Evolutionary conservation across 2,113 vertebrate species (phyloP), one percentile per base, ranked within the genome.

Genomic region (Struthio camelus): DNA sequence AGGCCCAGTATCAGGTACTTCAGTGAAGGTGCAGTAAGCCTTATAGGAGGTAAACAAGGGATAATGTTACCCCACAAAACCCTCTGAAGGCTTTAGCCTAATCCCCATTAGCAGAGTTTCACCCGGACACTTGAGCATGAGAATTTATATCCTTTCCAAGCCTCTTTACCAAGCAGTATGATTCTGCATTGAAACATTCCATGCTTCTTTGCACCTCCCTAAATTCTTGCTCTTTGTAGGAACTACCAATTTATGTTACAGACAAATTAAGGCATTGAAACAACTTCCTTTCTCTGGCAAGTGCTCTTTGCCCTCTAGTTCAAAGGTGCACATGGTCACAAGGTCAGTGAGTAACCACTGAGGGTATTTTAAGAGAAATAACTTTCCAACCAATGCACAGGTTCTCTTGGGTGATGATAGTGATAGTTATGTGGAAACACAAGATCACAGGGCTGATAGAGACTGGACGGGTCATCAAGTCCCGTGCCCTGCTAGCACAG

Each of bases 371-470:
- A 54, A 30, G 44, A 80, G 76, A 51, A 87, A 64, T 53, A 80
- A 8, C 38, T 30, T 89, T 19, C 65, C 59, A 90, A 64, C 2
- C 79, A 71, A 58, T 1, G 58, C 27, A 25, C 25, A 13, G 53
- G 75, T 86, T 25, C 58, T 70, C 10, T 16, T 34, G 71, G 54
- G 18, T 54, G 44, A 80, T 14, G 76, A 77, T 0, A 82, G 42
- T 0, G 0, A 38, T 0, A 4, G 51, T 53, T 25, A 1, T 0
- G 6, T 38, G 53, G 83, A 44, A 72, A 5, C 40, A 53, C 0
- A 24, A 71, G 65, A 34, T 54, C 70, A 4, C 48, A 32, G 56
- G 59, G 54, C 64, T 91, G 59, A 19, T 78, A 85, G 61, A 76
- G 62, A 16, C 34, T 17, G 25, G 11, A 32, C 11, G 62, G 79